Evolutionary conservation across 2,113 vertebrate species (phyloP).

Genomic region (Xenopus tropicalis): DNA sequence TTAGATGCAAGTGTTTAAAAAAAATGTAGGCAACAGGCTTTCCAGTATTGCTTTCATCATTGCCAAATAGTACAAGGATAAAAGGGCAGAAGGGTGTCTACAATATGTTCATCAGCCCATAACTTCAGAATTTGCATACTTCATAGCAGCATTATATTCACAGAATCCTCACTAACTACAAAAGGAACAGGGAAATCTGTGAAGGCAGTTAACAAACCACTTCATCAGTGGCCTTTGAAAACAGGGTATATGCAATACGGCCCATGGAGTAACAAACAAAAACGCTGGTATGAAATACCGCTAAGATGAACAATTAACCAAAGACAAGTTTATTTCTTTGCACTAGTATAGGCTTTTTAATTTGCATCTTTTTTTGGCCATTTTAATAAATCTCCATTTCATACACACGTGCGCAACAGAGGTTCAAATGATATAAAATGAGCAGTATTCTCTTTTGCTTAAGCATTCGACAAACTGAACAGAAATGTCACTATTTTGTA

Average conservation of each 20-base stretch:
- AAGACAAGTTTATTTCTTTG: too few relatives aligned
- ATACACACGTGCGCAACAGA: slow-evolving; percentile 76
- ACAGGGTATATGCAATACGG: not conserved
- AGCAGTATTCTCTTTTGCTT: slow-evolving; percentile 55
- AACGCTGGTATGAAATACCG: slow-evolving; percentile 19
- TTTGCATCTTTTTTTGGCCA: slow-evolving; percentile 52
- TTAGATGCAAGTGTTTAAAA: slow-evolving; percentile 8
- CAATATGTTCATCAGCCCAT: slow-evolving; percentile 53
- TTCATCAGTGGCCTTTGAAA: not conserved
- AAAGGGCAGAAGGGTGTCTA: not conserved
- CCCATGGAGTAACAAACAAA: not conserved
- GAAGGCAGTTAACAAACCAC: slow-evolving; percentile 55
- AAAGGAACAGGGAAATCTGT: slow-evolving; percentile 60
- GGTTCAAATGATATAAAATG: slow-evolving; percentile 71
- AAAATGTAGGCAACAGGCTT: not conserved
- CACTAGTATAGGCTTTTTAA: too few relatives aligned
- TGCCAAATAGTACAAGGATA: slow-evolving; percentile 5
- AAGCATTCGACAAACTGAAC: slow-evolving; percentile 61
- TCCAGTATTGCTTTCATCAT: slow-evolving; percentile 36
- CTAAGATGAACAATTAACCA: too few relatives aligned
- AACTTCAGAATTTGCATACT: slow-evolving; percentile 70
- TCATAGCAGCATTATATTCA: slow-evolving; percentile 74
- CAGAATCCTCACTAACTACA: slow-evolving; percentile 69
- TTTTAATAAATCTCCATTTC: slow-evolving; percentile 66
- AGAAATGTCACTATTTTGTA: slow-evolving; percentile 41